Percentiles rank a stretch among this genome's conserved stretches.
phyloP scores from a whole-genome alignment of 1,140 invertebrate genomes.

The Glossosoma conforme region DNA sequence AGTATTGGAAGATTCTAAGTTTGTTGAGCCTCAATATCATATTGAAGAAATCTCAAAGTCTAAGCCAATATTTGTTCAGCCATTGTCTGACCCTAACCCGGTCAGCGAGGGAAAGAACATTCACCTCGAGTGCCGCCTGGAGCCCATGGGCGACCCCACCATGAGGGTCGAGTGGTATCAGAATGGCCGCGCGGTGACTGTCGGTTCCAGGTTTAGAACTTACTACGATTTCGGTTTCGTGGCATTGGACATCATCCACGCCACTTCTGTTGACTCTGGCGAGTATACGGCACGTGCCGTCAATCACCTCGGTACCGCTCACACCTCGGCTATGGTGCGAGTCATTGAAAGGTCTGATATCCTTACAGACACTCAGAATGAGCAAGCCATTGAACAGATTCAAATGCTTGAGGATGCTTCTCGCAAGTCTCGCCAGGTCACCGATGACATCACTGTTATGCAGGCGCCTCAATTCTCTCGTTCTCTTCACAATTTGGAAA shows the following conservation, averaged over 20 bases:
- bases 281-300: conserved; percentile 88
- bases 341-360: conserved; percentile 81
- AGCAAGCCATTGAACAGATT: conserved; percentile 91
- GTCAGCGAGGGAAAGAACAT: conserved; percentile 87
- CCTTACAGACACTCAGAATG: conserved; percentile 90
- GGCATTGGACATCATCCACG: conserved; percentile 83
- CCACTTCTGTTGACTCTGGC: conserved; percentile 84
- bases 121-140: conserved; percentile 83
- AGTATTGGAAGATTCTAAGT: conserved; percentile 78
- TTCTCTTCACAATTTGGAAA: conserved; percentile 85
- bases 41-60: conserved; percentile 93
- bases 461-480: conserved; percentile 84
- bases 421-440: conserved; percentile 61
- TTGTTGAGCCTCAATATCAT: conserved; percentile 80
- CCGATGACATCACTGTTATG: conserved; percentile 73
- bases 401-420: conserved; percentile 88
- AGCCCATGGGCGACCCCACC: conserved; percentile 92
- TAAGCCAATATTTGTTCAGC: conserved; percentile 84
- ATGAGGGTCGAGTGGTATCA: conserved; percentile 95
- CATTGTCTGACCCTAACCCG: conserved; percentile 74
- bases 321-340: conserved; percentile 84
- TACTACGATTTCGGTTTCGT: conserved; percentile 94
- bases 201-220: conserved; percentile 88
- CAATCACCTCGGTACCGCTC: conserved; percentile 87
- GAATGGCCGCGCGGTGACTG: conserved; percentile 81